Conservation (phyloP, 2,113 vertebrate genomes). For the Podilymbus podiceps region DNA sequence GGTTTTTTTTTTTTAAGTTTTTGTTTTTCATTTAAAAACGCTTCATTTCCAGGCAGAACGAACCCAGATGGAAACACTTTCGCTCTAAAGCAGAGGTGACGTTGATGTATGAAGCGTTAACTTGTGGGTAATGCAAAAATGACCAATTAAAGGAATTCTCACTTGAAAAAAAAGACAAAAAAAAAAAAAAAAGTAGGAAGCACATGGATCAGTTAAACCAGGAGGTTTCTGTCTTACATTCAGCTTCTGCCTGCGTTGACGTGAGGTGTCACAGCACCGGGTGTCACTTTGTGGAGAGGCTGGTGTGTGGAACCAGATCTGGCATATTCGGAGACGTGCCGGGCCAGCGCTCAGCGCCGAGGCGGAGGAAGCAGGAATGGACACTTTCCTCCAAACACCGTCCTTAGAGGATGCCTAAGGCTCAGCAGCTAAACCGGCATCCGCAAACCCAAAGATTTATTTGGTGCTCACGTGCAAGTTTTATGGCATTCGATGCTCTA, state of each 20-base stretch:
- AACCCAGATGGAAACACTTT: neutral
- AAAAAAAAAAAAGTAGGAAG: neutral
- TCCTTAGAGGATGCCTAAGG: neutral
- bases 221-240: neutral
- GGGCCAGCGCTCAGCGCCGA: accelerated
- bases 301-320: neutral
- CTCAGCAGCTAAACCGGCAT: neutral
- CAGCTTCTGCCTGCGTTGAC: neutral
- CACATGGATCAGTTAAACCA: neutral
- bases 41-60: neutral
- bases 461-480: neutral
- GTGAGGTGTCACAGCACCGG: neutral
- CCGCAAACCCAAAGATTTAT: neutral
- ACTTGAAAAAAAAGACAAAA: neutral
- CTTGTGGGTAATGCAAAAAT: neutral
- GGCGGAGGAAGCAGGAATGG: neutral
- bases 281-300: neutral
- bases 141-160: neutral
- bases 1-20: neutral
- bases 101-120: neutral
- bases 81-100: neutral
- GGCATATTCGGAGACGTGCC: neutral
- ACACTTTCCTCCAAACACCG: neutral
- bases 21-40: neutral
- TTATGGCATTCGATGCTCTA: neutral